Percentiles rank a stretch among this genome's conserved stretches.
These are phyloP conservation scores for Charadrius vociferus DNA, from an alignment of 2,113 vertebrate genomes.

Conservation along the genomic window DNA sequence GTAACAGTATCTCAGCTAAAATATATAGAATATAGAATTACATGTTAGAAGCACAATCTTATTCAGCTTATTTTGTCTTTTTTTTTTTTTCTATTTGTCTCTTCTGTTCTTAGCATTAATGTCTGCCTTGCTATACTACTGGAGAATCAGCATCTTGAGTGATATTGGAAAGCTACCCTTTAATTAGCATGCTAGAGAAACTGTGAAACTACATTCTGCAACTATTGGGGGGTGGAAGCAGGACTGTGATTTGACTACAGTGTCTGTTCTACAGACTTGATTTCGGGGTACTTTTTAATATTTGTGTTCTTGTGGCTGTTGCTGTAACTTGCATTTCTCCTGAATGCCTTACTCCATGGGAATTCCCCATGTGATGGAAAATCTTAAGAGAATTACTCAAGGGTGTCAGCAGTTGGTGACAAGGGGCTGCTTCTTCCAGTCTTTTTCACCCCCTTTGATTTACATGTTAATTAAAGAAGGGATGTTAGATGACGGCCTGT, in stretches of 20 bases:
- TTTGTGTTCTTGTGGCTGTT: neutral
- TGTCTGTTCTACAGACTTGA: neutral
- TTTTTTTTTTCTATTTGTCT: neutral
- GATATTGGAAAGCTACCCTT: neutral
- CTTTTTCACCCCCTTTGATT: neutral
- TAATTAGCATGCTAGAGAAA: neutral
- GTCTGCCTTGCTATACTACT: neutral
- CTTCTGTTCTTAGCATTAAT: neutral
- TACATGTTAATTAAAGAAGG: neutral
- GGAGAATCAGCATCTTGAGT: neutral
- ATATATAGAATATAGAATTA: neutral
- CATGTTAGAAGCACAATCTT: neutral
- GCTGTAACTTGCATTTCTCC: neutral
- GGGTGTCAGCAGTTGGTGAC: neutral
- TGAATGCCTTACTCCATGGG: neutral
- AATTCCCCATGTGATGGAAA: neutral
- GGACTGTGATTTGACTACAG: neutral
- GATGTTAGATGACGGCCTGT: neutral
- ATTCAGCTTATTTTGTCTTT: neutral
- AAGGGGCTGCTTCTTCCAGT: neutral
- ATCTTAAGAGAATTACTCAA: neutral
- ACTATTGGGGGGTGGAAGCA: fast-evolving
- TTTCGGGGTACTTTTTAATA: neutral
- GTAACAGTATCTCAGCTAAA: neutral
- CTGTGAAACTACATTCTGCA: neutral